Evolutionary conservation across 2,888 invertebrate species (phyloP), one percentile per base, ranked within the genome.

Genomic region (Conchocele bisecta): DNA sequence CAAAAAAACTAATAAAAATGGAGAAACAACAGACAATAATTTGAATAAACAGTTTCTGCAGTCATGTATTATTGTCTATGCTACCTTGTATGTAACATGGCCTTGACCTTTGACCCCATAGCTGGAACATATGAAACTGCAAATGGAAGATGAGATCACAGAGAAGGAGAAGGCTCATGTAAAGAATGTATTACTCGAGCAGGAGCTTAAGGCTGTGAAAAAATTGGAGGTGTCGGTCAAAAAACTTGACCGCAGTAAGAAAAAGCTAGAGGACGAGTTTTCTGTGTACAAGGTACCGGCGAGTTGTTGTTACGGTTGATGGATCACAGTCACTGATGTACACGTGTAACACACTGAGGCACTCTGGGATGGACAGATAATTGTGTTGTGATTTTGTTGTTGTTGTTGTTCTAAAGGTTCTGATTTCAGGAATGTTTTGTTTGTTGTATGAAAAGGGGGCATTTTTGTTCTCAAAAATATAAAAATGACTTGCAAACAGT

Each of bases 151-250:
- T 33, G 85, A 86, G 41, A 61, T 73, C 0, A 81, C 81, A 2
- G 72, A 83, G 26, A 84, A 83, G 46, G 77, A 82, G 26, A 72
- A 78, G 22, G 53, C 86, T 13, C 79, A 83, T 35, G 78, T 73
- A 48, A 86, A 85, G 66, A 85, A 84, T 44, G 50, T 79, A 7
- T 65, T 75, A 44, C 78, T 87, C 15, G 82, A 87, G 64, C 78
- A 66, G 22, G 86, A 88, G 65, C 69, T 86, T 22, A 74, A 65
- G 50, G 65, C 73, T 33, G 58, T 83, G 22, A 70, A 75, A 53
- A 69, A 69, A 54, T 61, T 86, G 63, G 83, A 86, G 61, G 80
- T 79, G 51, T 69, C 75, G n/a, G 75, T 81, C 20, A 57, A 75
- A 33, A 84, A 85, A 65, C 66, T 86, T 44, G 83, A 85, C 63